Evolutionary conservation across 2,113 vertebrate species (phyloP).

Genomic region (Tetrao urogallus): DNA sequence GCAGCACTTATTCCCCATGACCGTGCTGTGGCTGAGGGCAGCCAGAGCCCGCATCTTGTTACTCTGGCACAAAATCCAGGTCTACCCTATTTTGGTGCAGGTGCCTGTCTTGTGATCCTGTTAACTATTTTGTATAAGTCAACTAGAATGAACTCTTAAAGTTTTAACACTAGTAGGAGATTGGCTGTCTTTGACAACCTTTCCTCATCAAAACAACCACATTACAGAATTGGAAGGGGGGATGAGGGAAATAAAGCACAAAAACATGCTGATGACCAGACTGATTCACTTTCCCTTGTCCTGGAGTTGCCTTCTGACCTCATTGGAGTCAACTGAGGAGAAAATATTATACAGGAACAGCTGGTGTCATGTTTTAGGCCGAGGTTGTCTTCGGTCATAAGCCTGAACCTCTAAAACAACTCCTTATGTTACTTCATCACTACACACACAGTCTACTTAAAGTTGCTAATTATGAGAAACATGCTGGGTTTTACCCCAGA

Average conservation of each 20-base stretch:
- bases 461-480: background rate
- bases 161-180: background rate
- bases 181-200: background rate
- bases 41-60: background rate
- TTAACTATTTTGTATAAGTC: background rate
- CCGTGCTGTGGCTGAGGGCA: background rate
- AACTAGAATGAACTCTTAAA: background rate
- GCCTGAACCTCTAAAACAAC: background rate
- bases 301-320: background rate
- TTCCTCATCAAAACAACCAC: background rate
- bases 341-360: background rate
- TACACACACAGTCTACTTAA: background rate
- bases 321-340: background rate
- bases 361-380: background rate
- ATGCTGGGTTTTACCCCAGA: background rate
- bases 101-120: background rate
- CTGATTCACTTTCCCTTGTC: background rate
- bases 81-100: accelerated
- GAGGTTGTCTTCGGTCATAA: background rate
- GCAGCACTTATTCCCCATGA: background rate
- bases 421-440: background rate
- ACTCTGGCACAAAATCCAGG: background rate
- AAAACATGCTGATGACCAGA: accelerated
- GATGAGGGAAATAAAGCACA: background rate
- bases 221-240: background rate